Percentiles rank a stretch among this genome's conserved stretches.
phyloP scores from a whole-genome alignment of 2,888 invertebrate genomes.

The Nomada flava region DNA sequence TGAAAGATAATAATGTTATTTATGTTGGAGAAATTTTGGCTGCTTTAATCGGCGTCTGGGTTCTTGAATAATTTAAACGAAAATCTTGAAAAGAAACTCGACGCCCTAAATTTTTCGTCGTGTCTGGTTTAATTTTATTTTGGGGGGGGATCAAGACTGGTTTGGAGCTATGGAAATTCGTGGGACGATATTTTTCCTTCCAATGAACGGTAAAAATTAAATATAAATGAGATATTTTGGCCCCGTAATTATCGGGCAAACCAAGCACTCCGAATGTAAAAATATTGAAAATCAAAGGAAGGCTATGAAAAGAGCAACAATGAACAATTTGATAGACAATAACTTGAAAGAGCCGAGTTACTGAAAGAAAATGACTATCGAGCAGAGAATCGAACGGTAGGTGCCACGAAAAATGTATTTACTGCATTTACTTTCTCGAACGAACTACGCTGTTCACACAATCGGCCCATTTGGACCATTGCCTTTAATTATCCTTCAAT shows the following conservation, averaged over 20 bases:
- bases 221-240: no score
- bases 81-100: no score
- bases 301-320: no score
- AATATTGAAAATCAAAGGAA: no score
- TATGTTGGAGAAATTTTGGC: neutral
- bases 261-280: no score
- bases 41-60: neutral
- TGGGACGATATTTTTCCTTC: no score
- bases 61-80: neutral
- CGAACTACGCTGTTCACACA: neutral
- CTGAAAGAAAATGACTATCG: neutral
- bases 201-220: no score
- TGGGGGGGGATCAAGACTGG: neutral
- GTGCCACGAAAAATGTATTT: neutral
- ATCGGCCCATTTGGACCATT: neutral
- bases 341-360: neutral
- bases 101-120: no score
- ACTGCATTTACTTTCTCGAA: neutral
- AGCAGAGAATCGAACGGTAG: neutral
- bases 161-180: neutral
- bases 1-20: slow-evolving; percentile 7
- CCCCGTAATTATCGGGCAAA: no score
- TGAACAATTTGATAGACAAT: no score
- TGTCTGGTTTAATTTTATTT: neutral
- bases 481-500: slow-evolving; percentile 20